Conservation (phyloP, 2,888 invertebrate species). For the Pyrgus malvae region DNA sequence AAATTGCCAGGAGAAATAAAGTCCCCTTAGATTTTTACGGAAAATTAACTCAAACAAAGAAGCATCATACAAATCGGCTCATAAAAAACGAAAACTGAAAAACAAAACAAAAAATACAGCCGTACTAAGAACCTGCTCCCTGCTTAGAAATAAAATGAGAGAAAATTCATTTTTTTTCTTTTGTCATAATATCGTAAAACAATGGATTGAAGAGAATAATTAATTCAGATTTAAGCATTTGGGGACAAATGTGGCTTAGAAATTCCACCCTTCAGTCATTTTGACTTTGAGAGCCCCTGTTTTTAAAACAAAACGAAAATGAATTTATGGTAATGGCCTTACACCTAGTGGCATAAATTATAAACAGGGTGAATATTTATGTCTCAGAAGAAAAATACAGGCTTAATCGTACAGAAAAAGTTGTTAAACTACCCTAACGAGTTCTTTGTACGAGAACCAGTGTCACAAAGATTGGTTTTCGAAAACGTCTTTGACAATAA, state of each 20-base stretch:
- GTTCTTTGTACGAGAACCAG: too few species aligned
- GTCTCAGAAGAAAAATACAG: too few species aligned
- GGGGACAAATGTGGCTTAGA: not conserved
- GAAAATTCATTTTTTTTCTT: not conserved
- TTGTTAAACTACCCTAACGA: too few species aligned
- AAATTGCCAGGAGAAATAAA: too few species aligned
- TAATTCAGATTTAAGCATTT: constrained; percentile 11
- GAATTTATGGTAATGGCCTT: not conserved
- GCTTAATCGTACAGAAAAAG: too few species aligned
- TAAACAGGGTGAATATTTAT: too few species aligned
- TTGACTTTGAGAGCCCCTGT: not conserved
- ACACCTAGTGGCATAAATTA: not conserved
- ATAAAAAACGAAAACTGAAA: not conserved
- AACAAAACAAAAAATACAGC: not conserved
- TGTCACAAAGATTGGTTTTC: too few species aligned
- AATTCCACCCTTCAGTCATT: constrained; percentile 7
- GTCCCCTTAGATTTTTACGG: too few species aligned
- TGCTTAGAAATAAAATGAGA: not conserved
- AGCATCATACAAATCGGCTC: too few species aligned
- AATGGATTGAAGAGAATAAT: not conserved
- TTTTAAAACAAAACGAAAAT: not conserved
- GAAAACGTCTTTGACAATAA: too few species aligned
- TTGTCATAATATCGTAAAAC: not conserved
- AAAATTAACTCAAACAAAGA: too few species aligned
- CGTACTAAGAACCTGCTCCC: too few species aligned